Percentiles rank a stretch among this genome's conserved stretches.
These are phyloP conservation scores for Apodemia zela DNA, from an alignment of 2,888 invertebrate species.

Conservation along the genomic window DNA sequence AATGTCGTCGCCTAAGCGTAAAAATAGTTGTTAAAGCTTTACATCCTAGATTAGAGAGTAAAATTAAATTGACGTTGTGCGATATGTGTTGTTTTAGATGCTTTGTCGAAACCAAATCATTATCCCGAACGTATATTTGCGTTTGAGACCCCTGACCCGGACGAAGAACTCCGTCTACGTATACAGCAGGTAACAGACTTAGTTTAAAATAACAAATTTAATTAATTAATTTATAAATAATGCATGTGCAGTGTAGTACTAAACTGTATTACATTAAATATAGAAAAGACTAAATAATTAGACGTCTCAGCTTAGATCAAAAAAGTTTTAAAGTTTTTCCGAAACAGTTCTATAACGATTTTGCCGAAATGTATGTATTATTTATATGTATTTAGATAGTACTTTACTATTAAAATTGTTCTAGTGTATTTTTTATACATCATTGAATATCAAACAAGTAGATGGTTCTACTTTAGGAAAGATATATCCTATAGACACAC, in stretches of 20 bases:
- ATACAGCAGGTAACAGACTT: conserved; percentile 63
- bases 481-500: no score
- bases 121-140: conserved; percentile 75
- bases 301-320: not conserved
- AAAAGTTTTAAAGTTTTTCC: no score
- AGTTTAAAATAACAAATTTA: not conserved
- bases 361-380: no score
- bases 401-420: no score
- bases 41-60: conserved; percentile 28
- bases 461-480: no score
- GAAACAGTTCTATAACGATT: no score
- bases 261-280: not conserved
- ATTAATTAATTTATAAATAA: not conserved
- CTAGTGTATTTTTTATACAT: no score
- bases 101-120: conserved; percentile 78
- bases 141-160: conserved; percentile 73
- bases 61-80: conserved; percentile 58
- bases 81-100: conserved; percentile 79
- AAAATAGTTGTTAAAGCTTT: conserved; percentile 18
- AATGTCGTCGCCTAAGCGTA: not conserved
- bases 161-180: conserved; percentile 75
- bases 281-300: not conserved
- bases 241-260: not conserved
- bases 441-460: no score
- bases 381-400: no score